Conservation (phyloP, 2,113 vertebrate species). For the Hemiscyllium ocellatum region DNA sequence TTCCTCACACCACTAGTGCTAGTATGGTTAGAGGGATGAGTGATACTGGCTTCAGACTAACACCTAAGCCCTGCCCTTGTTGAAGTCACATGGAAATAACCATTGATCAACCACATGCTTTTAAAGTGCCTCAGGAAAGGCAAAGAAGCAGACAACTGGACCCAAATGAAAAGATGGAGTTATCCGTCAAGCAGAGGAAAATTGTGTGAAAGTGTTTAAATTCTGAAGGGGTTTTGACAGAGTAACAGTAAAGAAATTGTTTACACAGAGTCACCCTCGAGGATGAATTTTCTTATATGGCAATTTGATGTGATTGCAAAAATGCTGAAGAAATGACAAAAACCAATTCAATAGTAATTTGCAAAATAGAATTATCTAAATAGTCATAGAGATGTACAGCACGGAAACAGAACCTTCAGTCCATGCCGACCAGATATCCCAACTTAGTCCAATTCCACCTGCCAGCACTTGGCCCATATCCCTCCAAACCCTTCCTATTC, state of each 20-base stretch:
- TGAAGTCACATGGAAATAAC: background rate
- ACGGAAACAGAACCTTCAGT: too few species aligned
- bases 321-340: too few species aligned
- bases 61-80: background rate
- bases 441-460: too few species aligned
- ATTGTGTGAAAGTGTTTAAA: background rate
- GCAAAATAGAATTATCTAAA: background rate
- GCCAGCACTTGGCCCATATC: too few species aligned
- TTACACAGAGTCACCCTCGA: background rate
- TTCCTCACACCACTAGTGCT: background rate
- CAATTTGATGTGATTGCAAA: background rate
- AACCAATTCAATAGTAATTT: background rate
- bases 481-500: too few species aligned
- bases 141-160: background rate
- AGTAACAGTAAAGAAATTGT: background rate
- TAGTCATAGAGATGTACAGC: background rate
- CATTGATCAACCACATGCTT: background rate
- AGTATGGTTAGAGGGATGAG: background rate
- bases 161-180: background rate
- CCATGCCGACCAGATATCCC: too few species aligned
- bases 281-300: background rate
- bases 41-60: background rate
- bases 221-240: background rate
- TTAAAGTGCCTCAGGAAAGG: background rate
- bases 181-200: background rate